These are phyloP conservation scores for Cantharis flavilabris DNA, from an alignment of 2,888 invertebrate genomes.

Conservation along the genomic window DNA sequence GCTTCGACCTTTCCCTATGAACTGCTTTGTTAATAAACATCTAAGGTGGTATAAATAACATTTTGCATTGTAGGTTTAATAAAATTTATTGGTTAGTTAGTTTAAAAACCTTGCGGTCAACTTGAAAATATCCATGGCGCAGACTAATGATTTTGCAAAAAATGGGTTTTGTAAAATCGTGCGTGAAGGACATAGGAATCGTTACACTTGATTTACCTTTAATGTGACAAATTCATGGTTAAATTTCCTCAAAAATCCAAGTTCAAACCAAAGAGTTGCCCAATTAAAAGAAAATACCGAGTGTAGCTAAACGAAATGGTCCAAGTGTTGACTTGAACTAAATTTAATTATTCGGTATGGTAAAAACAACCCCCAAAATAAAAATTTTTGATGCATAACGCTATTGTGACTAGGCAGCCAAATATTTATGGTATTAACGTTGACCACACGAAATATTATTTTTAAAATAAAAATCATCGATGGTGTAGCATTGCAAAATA, in stretches of 20 bases:
- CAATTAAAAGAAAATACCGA: background rate
- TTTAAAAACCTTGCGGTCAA: background rate
- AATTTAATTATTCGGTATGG: background rate
- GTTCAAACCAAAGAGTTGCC: background rate
- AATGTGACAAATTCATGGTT: slow-evolving; percentile 7
- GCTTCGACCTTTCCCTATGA: slow-evolving; percentile 4
- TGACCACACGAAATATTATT: slow-evolving; percentile 22
- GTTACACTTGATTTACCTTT: slow-evolving; percentile 22
- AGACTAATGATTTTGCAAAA: background rate
- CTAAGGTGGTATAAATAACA: background rate
- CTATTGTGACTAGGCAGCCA: slow-evolving; percentile 26
- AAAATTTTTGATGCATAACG: slow-evolving; percentile 12
- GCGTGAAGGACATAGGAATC: slow-evolving; percentile 25
- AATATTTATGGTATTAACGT: slow-evolving; percentile 24
- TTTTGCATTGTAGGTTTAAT: background rate
- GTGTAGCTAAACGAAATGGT: background rate
- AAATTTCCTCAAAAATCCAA: background rate
- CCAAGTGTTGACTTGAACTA: background rate
- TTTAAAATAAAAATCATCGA: slow-evolving; percentile 26
- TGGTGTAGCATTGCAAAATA: slow-evolving; percentile 30
- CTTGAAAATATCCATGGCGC: background rate
- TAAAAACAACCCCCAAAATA: slow-evolving; percentile 3
- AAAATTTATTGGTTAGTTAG: background rate
- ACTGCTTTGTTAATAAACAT: background rate
- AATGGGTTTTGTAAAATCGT: slow-evolving; percentile 14